These are phyloP conservation scores for Xiphophorus maculatus DNA, from an alignment of 2,113 vertebrate genomes.

Conservation along the genomic window DNA sequence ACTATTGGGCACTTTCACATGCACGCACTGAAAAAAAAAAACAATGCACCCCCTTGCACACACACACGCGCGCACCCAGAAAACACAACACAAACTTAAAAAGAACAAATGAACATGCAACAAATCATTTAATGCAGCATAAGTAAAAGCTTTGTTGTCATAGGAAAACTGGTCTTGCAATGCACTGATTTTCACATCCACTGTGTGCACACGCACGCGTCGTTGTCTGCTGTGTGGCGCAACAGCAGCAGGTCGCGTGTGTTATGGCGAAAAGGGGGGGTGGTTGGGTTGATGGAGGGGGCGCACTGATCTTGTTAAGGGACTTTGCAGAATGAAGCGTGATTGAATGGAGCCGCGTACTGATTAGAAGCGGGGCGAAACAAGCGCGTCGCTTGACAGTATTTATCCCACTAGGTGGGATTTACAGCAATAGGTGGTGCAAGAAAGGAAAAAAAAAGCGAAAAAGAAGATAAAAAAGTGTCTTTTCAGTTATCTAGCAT, in stretches of 20 bases:
- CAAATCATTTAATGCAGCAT: background rate
- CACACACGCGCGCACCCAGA: background rate
- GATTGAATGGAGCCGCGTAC: constrained; percentile 64
- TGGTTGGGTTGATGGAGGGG: constrained; percentile 17
- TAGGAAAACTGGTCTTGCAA: background rate
- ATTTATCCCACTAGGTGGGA: constrained; percentile 35
- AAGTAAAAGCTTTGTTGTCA: background rate
- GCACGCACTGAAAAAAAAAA: too few species aligned
- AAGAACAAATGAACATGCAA: background rate
- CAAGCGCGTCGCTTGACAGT: constrained; percentile 63
- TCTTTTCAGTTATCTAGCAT: background rate
- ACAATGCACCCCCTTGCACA: background rate
- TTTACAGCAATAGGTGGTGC: constrained; percentile 18
- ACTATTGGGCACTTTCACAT: too few species aligned
- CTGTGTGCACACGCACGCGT: background rate
- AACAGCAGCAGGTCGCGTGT: constrained; percentile 63
- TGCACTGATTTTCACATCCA: background rate
- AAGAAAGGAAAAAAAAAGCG: background rate
- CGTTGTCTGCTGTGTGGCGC: constrained; percentile 11
- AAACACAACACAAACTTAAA: background rate
- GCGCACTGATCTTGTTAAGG: constrained; percentile 70
- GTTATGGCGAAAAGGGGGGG: constrained; percentile 23
- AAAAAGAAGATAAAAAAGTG: background rate
- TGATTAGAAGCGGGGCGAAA: constrained; percentile 64
- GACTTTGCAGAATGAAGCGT: constrained; percentile 66